Base-by-base conservation (phyloP, 92 coral and sea anemone genomes). In the Epizoanthus scotinus region DNA sequence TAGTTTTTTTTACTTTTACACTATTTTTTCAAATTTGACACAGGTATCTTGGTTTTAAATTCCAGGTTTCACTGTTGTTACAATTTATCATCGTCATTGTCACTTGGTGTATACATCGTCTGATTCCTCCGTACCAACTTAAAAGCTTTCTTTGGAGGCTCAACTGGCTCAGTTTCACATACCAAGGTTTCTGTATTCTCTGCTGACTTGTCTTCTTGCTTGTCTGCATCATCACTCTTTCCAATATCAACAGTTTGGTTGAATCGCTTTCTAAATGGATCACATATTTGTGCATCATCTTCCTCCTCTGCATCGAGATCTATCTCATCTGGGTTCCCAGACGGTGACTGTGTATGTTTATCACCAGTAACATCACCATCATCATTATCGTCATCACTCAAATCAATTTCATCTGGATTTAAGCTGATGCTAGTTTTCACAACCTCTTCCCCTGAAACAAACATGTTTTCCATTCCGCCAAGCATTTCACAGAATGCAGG, bases 41-140 rank as follows among this genome's bases (percentile, higher is more conserved):
- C 9, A 2, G 9, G 52, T 47, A 47, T 9, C 2, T 47, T 9
- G 52, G 14, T 47, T 47, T 47, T 15, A 6, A 15, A 34, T 34
- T 47, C 2, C 12, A 47, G 12, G 14, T 47, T 47, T 47, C 0
- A 13, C 52, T 47, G 52, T 40, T 27, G 49, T 70, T 70, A 17
- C 65, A 55, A 63, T 12, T 29, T 18, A 65, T 22, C 44, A n/a
- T 78, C 68, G 18, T 83, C 90, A 21, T 70, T 65, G 25, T 91
- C 91, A 77, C 81, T 77, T 67, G 90, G 82, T n/a, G 89, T 81
- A 74, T 95, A 95, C 63, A 93, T 56, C 25, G 92, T 87, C 81
- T 95, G 98, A 75, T 95, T 95, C 84, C 99, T 93, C 70, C 99
- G 70, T n/a, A 82, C 71, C 22, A 95, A 84, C 52, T 93, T 95